Evolutionary conservation across 2,113 vertebrate genomes (phyloP).

Genomic region (Ciconia maguari): DNA sequence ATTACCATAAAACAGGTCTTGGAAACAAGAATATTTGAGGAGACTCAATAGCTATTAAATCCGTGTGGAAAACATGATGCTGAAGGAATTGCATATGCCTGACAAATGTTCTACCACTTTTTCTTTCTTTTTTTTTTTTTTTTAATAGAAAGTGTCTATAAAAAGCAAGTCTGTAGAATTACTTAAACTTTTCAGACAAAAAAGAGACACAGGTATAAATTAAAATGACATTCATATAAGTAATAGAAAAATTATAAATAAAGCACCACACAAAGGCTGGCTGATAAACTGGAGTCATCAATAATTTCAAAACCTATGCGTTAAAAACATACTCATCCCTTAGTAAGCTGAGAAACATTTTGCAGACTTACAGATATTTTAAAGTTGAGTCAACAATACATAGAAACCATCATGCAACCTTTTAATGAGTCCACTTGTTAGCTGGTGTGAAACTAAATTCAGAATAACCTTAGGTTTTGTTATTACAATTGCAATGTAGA

Average conservation of each 20-base stretch:
- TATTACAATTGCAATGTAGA: background rate
- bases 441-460: background rate
- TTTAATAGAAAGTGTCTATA: background rate
- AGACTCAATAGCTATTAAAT: constrained; percentile 58
- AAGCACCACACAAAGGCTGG: background rate
- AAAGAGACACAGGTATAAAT: background rate
- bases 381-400: constrained; percentile 49
- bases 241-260: background rate
- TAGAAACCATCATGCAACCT: background rate
- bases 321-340: background rate
- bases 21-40: constrained; percentile 29
- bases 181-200: background rate
- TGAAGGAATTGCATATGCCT: constrained; percentile 50
- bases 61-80: constrained; percentile 57
- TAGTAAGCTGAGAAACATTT: background rate
- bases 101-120: constrained; percentile 12
- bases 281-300: background rate
- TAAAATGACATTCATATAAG: background rate
- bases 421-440: background rate
- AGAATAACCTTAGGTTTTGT: constrained; percentile 28
- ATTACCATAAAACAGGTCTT: constrained; percentile 32
- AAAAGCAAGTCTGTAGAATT: background rate
- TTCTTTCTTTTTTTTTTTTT: background rate
- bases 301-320: background rate
- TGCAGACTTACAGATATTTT: background rate